phyloP scores from a whole-genome alignment of 1,140 invertebrate species.

The Eulimnadia texana region DNA sequence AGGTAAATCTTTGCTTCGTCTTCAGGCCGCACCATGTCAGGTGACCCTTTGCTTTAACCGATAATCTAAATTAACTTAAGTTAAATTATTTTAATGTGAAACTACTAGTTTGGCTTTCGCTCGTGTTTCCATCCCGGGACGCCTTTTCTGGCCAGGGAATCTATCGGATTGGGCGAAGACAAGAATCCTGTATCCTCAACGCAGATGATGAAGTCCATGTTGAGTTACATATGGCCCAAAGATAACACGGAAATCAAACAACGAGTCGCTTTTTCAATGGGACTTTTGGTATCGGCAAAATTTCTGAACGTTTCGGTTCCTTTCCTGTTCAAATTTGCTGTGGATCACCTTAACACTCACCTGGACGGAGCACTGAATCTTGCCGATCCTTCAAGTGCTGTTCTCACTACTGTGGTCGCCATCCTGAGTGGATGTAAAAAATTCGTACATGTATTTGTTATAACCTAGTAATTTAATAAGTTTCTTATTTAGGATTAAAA shows the following conservation, averaged over 20 bases:
- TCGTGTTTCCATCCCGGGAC: slow-evolving; percentile 10
- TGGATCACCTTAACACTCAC: slow-evolving; percentile 72
- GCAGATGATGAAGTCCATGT: slow-evolving; percentile 77
- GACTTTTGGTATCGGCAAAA: slow-evolving; percentile 64
- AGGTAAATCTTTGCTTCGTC: not conserved
- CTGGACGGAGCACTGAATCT: slow-evolving; percentile 30
- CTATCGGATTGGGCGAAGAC: slow-evolving; percentile 4
- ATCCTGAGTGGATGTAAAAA: slow-evolving; percentile 75
- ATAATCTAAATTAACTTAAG: too few species aligned
- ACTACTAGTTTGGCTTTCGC: not conserved
- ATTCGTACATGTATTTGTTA: slow-evolving; percentile 9
- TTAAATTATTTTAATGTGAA: too few species aligned
- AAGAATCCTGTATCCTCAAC: slow-evolving; percentile 39
- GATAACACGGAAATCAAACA: slow-evolving; percentile 61
- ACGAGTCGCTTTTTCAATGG: slow-evolving; percentile 70
- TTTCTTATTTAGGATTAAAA: not conserved
- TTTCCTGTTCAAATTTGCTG: slow-evolving; percentile 89
- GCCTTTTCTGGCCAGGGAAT: not conserved
- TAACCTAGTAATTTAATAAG: not conserved
- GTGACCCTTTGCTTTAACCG: too few species aligned
- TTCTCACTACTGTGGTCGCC: slow-evolving; percentile 45
- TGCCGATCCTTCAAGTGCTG: slow-evolving; percentile 26
- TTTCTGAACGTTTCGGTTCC: slow-evolving; percentile 84
- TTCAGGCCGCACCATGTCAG: not conserved
- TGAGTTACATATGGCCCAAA: slow-evolving; percentile 90